Conservation (phyloP, 2,797 vertebrate genomes). For the Tolypeutes matacus region DNA sequence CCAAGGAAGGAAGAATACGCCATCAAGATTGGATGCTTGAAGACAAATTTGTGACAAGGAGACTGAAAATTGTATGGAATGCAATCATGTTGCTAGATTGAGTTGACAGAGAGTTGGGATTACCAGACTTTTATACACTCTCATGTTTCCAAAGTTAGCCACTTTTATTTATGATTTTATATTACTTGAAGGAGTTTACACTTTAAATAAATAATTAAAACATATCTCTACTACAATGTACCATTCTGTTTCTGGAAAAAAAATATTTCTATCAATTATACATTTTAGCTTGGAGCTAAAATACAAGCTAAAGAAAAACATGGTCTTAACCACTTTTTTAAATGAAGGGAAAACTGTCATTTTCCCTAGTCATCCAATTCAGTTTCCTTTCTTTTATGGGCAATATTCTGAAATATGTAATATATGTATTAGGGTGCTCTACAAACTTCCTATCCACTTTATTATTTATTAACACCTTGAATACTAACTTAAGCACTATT, state of each 20-base stretch:
- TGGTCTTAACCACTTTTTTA: neutral
- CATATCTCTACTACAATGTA: conserved; percentile 32
- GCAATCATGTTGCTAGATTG: neutral
- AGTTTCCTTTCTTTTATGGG: neutral
- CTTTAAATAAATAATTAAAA: conserved; percentile 77
- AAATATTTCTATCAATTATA: neutral
- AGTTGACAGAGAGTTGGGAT: neutral
- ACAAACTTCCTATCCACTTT: neutral
- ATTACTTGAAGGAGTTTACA: conserved; percentile 59
- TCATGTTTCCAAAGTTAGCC: conserved; percentile 50
- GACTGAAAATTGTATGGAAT: neutral
- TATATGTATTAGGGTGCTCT: neutral
- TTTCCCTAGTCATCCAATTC: neutral
- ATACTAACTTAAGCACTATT: neutral
- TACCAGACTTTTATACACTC: neutral
- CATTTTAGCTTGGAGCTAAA: conserved; percentile 20
- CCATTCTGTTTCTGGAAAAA: conserved; percentile 28
- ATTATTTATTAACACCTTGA: neutral
- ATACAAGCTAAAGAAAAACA: neutral
- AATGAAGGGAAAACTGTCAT: neutral
- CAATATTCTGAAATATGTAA: neutral
- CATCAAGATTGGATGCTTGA: neutral
- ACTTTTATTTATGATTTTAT: conserved; percentile 50
- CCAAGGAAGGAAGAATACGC: neutral
- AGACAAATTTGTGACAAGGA: neutral